Evolutionary conservation across 2,888 invertebrate genomes (phyloP), one percentile per base, ranked within the genome.

Genomic region (Trichopria drosophilae): DNA sequence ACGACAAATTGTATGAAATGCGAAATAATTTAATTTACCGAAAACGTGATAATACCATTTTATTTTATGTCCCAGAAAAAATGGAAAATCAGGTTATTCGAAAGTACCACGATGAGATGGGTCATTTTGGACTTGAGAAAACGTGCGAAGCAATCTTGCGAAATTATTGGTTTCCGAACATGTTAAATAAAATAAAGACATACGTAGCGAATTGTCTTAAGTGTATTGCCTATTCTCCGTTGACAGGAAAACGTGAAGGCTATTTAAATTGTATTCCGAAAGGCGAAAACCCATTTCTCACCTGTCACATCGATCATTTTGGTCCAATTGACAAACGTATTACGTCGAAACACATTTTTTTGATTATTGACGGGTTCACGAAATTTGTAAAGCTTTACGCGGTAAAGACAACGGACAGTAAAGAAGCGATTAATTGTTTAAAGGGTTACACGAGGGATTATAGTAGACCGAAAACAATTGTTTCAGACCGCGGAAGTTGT

Each of bases 251-350:
- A 20, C 6, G 6, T 23, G 45, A 45, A 40, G 40, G 40, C 16
- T 40, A 26, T 18, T 9, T 42, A 12, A 10, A 42, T 18, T n/a
- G 12, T 10, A 42, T 42, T 19, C 31, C 42, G 5, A 40, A 40
- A n/a, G 40, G 24, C 9, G 40, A 40, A 5, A 4, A 15, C 13
- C 39, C 39, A 6, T 39, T 39, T 39, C 5, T 24, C 5, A 24
- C 26, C 4, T 39, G 7, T 15, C 59, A 62, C 18, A 47, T 60
- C 10, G 59, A 62, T 16, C 57, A 59, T 28, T n/a, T n/a, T n/a
- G n/a, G n/a, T n/a, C n/a, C n/a, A n/a, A n/a, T n/a, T n/a, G n/a
- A n/a, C n/a, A n/a, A n/a, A n/a, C n/a, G n/a, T n/a, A n/a, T n/a
- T n/a, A n/a, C n/a, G n/a, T n/a, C n/a, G n/a, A n/a, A 35, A 13